Conservation (phyloP, 2,797 vertebrate genomes). For the Distichodus sexfasciatus region DNA sequence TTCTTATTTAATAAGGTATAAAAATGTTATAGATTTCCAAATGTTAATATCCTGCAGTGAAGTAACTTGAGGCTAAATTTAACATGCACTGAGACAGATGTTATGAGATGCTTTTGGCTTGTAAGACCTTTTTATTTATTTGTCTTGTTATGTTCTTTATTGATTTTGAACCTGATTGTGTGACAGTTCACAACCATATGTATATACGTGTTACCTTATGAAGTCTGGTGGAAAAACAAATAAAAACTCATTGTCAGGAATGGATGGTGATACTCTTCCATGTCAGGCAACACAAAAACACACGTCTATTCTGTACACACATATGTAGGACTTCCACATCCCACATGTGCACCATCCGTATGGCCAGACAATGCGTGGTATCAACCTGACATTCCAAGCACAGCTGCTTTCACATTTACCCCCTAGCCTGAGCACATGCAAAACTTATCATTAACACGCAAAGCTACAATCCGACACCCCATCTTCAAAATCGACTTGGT, state of each 20-base stretch:
- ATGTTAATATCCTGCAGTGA: too few relatives aligned
- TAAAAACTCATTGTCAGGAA: not conserved
- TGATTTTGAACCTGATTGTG: too few relatives aligned
- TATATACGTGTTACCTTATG: too few relatives aligned
- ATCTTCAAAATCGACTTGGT: conserved; percentile 6
- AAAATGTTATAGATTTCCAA: too few relatives aligned
- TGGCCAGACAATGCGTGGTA: conserved; percentile 55
- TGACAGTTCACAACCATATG: too few relatives aligned
- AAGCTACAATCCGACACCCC: conserved; percentile 8
- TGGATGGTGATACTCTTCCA: too few relatives aligned
- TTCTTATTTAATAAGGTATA: too few relatives aligned
- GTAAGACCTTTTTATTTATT: too few relatives aligned
- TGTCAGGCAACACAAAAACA: not conserved
- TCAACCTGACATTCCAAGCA: conserved; percentile 53
- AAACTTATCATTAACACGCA: conserved; percentile 26
- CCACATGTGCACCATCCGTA: conserved; percentile 41
- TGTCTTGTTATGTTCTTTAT: too few relatives aligned
- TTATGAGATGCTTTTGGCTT: too few relatives aligned
- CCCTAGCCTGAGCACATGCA: conserved; percentile 27
- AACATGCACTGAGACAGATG: too few relatives aligned
- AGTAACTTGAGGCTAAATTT: too few relatives aligned
- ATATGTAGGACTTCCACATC: conserved; percentile 51
- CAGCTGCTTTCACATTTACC: conserved; percentile 57
- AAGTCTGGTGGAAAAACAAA: not conserved
- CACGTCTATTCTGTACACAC: not conserved